Percentiles rank a stretch among this genome's conserved stretches.
These are phyloP conservation scores for Engystomops pustulosus DNA, from an alignment of 2,113 vertebrate genomes.

Conservation along the genomic window DNA sequence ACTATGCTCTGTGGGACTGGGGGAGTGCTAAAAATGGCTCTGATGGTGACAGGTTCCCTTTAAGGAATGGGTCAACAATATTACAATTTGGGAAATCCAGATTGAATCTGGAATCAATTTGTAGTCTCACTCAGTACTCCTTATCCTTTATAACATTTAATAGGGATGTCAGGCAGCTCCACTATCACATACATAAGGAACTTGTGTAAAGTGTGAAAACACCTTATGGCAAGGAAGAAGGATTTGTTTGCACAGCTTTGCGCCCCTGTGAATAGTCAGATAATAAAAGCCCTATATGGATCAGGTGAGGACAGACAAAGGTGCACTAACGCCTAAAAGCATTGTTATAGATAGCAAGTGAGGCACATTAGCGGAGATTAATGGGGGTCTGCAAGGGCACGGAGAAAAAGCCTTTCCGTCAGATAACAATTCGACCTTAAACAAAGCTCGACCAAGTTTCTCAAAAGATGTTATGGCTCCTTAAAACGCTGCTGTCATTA, in stretches of 20 bases:
- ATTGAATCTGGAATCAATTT: no score
- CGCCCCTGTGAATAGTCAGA: not conserved
- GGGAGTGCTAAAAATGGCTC: no score
- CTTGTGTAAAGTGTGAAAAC: not conserved
- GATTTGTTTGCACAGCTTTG: conserved; percentile 20
- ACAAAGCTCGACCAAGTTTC: conserved; percentile 43
- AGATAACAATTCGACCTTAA: conserved; percentile 25
- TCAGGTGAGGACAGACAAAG: conserved; percentile 17
- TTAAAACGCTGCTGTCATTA: conserved; percentile 38
- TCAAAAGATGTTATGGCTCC: conserved; percentile 44
- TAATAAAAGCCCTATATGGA: not conserved
- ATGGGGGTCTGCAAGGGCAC: conserved; percentile 37
- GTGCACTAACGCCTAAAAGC: conserved; percentile 42
- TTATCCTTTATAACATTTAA: not conserved
- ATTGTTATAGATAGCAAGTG: conserved; percentile 25
- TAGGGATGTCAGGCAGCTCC: not conserved
- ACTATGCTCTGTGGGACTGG: no score
- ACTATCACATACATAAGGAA: not conserved
- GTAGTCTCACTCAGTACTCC: no score
- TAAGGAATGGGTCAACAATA: no score
- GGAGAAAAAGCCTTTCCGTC: not conserved
- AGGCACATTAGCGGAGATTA: conserved; percentile 48
- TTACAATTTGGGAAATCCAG: no score
- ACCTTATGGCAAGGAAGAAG: not conserved
- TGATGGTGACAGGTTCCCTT: no score